Evolutionary conservation across 2,888 invertebrate species (phyloP).

Genomic region (Andrena marginata): DNA sequence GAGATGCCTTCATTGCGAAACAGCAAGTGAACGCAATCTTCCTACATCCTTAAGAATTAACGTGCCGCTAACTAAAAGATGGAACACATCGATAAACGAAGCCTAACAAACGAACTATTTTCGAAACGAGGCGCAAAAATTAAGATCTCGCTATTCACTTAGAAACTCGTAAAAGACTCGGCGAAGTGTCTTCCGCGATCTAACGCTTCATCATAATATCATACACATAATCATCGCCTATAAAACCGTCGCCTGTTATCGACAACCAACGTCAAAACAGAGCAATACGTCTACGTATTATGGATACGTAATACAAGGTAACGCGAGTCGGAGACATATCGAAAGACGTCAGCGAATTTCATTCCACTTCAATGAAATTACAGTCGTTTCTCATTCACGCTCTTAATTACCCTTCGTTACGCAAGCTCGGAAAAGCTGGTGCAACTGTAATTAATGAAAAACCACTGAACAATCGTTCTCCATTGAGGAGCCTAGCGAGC

Average conservation of each 20-base stretch:
- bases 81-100: not conserved
- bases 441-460: constrained; percentile 8
- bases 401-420: constrained; percentile 17
- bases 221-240: no score
- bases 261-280: not conserved
- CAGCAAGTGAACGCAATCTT: not conserved
- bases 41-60: constrained; percentile 24
- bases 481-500: constrained; percentile 2
- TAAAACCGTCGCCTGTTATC: not conserved
- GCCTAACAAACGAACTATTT: constrained; percentile 1
- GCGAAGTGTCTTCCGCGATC: no score
- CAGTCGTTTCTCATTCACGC: constrained; percentile 4
- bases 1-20: not conserved
- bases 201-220: no score
- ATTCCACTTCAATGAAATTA: not conserved
- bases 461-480: not conserved
- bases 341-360: not conserved
- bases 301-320: constrained; percentile 2
- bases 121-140: not conserved
- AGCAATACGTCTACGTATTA: not conserved
- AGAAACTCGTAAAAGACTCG: not conserved
- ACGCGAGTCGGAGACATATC: not conserved
- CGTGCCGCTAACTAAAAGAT: constrained; percentile 8
- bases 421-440: constrained; percentile 17
- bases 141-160: not conserved